Conservation (phyloP, 2,797 vertebrate genomes). For the Sorex maritimensis region DNA sequence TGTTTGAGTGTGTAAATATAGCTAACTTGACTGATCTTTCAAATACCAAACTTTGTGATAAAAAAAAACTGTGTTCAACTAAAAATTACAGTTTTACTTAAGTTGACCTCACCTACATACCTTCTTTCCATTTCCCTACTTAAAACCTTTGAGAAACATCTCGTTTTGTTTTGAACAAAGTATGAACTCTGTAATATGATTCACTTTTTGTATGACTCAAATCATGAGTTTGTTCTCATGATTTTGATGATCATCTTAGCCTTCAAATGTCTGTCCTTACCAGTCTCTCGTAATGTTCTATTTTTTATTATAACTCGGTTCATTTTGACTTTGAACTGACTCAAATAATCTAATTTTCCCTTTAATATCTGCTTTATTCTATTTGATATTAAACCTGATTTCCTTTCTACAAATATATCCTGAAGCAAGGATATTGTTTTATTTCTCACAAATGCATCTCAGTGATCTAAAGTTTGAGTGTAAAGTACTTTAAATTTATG, state of each 20-base stretch:
- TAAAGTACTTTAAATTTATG: background rate
- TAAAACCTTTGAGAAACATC: too few relatives aligned
- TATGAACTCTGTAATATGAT: background rate
- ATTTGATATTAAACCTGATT: background rate
- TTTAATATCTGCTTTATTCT: background rate
- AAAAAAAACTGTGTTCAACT: too few relatives aligned
- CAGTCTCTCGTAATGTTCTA: too few relatives aligned
- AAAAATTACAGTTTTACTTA: too few relatives aligned
- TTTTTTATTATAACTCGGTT: background rate
- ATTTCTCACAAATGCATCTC: background rate
- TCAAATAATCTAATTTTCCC: background rate
- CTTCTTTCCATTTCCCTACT: too few relatives aligned
- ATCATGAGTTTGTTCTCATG: background rate
- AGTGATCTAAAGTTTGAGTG: background rate
- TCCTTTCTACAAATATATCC: background rate
- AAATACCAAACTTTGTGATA: too few relatives aligned
- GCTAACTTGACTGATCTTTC: too few relatives aligned
- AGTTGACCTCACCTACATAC: too few relatives aligned
- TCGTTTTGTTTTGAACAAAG: background rate
- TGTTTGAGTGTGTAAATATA: too few relatives aligned
- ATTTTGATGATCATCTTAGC: background rate
- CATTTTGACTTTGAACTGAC: background rate
- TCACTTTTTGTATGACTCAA: background rate
- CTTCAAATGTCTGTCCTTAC: background rate
- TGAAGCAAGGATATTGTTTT: background rate